Evolutionary conservation across 2,113 vertebrate species (phyloP).

Genomic region (Diglossa brunneiventris): DNA sequence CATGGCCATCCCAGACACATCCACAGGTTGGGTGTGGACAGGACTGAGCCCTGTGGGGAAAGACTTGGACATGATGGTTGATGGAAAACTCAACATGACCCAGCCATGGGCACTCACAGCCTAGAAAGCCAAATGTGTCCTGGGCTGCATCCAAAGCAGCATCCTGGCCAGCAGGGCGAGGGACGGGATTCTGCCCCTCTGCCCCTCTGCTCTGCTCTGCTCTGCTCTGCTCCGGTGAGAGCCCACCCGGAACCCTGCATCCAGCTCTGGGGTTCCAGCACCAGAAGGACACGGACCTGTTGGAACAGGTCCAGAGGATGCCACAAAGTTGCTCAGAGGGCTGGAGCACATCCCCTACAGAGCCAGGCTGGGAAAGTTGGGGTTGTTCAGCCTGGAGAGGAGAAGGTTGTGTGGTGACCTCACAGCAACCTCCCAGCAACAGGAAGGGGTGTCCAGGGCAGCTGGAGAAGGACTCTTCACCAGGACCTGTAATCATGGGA

Average conservation of each 20-base stretch:
- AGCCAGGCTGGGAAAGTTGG: not conserved
- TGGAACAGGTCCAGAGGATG: not conserved
- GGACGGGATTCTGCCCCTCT: not conserved
- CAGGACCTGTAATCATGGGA: not conserved
- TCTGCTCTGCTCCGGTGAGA: not conserved
- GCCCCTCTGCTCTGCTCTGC: not conserved
- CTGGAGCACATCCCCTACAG: not conserved
- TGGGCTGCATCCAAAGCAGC: not conserved
- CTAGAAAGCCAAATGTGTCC: fast-evolving
- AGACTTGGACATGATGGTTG: not conserved
- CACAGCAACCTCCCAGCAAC: not conserved
- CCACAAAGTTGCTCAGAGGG: not conserved
- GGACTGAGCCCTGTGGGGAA: not conserved
- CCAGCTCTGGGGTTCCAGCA: not conserved
- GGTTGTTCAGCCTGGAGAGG: not conserved
- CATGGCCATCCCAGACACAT: not conserved
- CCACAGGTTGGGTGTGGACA: fast-evolving
- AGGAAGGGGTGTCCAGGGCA: not conserved
- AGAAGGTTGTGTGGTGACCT: not conserved
- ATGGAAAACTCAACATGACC: not conserved
- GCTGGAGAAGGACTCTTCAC: not conserved
- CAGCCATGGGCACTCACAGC: fast-evolving
- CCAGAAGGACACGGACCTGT: not conserved
- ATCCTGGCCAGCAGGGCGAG: not conserved
- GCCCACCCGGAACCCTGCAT: fast-evolving